Evolutionary conservation across 2,113 vertebrate genomes (phyloP).

Genomic region (Etheostoma spectabile): DNA sequence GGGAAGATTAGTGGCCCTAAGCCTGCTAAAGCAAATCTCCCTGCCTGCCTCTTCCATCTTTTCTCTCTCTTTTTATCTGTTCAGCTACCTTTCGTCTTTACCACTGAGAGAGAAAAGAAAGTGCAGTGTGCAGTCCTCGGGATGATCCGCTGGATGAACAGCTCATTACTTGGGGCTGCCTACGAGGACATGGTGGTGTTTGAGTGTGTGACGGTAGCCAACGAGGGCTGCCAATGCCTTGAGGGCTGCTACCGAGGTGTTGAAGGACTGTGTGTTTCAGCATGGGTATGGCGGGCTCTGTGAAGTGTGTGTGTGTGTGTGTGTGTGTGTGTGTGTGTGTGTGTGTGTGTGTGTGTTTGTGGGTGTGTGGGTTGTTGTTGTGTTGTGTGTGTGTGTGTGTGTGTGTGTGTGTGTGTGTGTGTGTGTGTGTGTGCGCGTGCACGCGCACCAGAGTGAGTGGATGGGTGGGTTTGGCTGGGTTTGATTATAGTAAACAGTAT

Average conservation of each 20-base stretch:
- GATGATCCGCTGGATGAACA: conserved; percentile 78
- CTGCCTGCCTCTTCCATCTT: conserved; percentile 50
- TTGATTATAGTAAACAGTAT: conserved; percentile 37
- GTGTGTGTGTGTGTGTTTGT: conserved; percentile 23
- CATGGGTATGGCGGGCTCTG: conserved; percentile 65
- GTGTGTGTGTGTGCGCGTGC: conserved; percentile 27
- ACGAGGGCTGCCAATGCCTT: conserved; percentile 70
- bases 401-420: conserved; percentile 20
- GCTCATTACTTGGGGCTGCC: conserved; percentile 62
- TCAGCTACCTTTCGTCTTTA: conserved; percentile 36
- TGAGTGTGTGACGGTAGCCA: conserved; percentile 76
- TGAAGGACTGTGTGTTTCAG: conserved; percentile 73
- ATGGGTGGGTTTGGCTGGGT: conserved; percentile 43
- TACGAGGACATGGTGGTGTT: conserved; percentile 75
- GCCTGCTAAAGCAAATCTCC: conserved; percentile 78
- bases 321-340: conserved; percentile 28
- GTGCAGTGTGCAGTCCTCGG: conserved; percentile 4
- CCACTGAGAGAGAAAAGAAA: conserved; percentile 38
- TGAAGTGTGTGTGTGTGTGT: conserved; percentile 20
- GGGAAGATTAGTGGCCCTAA: conserved; percentile 80
- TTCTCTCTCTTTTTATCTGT: conserved; percentile 44
- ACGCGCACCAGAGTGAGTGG: not conserved
- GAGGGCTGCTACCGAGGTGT: conserved; percentile 74
- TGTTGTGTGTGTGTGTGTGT: conserved; percentile 25
- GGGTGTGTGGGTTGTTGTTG: too few relatives aligned